Conservation (phyloP, 2,797 vertebrate species). For the Prunella strophiata region DNA sequence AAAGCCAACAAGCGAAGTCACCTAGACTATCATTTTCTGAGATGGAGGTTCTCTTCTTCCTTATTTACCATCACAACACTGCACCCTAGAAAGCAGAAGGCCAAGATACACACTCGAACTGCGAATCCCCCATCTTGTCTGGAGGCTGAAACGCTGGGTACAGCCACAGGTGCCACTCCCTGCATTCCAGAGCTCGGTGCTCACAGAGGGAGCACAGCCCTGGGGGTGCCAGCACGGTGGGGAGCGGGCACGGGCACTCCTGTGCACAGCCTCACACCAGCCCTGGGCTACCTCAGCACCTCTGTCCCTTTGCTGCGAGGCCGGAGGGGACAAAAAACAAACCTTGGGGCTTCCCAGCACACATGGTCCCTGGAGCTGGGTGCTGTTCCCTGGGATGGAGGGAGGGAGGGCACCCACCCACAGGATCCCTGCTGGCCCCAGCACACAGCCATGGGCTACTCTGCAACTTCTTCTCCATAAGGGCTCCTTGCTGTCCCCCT, state of each 20-base stretch:
- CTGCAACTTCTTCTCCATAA: rapidly evolving
- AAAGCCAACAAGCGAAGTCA: background rate
- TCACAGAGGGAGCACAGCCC: background rate
- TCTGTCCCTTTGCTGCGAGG: background rate
- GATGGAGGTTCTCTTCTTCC: background rate
- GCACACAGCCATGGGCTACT: background rate
- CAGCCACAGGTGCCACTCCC: background rate
- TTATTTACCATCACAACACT: background rate
- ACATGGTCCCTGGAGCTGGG: rapidly evolving
- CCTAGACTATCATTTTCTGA: background rate
- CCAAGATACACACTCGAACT: background rate
- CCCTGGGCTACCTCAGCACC: background rate
- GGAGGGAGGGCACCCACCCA: background rate
- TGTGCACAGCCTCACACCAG: rapidly evolving
- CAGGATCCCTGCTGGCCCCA: background rate
- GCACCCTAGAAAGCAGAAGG: background rate
- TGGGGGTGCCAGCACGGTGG: rapidly evolving
- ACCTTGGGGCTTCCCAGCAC: background rate
- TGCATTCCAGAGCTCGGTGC: background rate
- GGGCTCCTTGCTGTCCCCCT: background rate
- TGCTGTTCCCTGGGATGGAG: rapidly evolving
- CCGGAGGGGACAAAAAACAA: background rate
- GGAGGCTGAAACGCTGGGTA: rapidly evolving
- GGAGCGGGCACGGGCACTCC: background rate
- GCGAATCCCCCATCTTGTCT: background rate